Conservation (phyloP, 2,113 vertebrate genomes). For the Bufo bufo region DNA sequence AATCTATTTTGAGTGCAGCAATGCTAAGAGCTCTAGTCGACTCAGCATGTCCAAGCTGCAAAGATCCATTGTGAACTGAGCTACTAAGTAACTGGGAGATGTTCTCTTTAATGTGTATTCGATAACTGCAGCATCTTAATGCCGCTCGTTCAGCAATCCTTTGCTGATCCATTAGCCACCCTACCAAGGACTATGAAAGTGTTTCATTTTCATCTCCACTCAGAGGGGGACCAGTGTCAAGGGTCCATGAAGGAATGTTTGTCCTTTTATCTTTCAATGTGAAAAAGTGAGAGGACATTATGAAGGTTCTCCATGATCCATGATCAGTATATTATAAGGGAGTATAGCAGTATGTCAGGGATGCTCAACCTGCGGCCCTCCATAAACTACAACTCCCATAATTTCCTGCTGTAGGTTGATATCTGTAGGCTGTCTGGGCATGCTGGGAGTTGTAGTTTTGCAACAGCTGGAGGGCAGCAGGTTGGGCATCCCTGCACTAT, state of each 20-base stretch:
- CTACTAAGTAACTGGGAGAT: slow-evolving; percentile 90
- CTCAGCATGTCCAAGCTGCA: slow-evolving; percentile 86
- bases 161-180: slow-evolving; percentile 90
- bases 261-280: not conserved
- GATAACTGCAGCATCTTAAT: slow-evolving; percentile 92
- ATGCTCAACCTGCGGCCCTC: too few relatives aligned
- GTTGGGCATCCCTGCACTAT: not conserved
- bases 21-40: slow-evolving; percentile 69
- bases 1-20: slow-evolving; percentile 24
- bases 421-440: too few relatives aligned
- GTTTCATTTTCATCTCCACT: not conserved
- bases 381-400: too few relatives aligned
- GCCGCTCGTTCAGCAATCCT: slow-evolving; percentile 85
- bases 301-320: not conserved
- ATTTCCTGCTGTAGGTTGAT: too few relatives aligned
- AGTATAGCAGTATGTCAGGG: not conserved
- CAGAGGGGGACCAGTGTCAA: too few relatives aligned
- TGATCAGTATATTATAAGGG: not conserved
- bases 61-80: slow-evolving; percentile 91
- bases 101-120: slow-evolving; percentile 94
- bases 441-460: too few relatives aligned
- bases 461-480: too few relatives aligned
- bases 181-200: slow-evolving; percentile 78
- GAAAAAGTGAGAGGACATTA: not conserved
- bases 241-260: not conserved